These are phyloP conservation scores for Eupithecia tripunctaria DNA, from an alignment of 2,888 invertebrate species.

Conservation along the genomic window DNA sequence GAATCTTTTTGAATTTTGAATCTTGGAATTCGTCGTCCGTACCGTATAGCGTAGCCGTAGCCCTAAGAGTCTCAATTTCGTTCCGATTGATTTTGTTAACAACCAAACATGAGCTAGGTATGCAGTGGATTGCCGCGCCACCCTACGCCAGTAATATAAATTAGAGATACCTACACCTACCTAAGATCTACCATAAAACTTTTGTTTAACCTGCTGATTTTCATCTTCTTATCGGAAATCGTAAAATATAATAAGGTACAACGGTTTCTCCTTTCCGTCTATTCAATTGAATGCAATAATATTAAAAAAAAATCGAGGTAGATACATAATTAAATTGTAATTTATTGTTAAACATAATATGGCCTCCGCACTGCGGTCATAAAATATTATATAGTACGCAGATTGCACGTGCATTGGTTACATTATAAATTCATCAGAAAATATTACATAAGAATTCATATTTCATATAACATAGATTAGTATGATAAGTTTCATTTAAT, in stretches of 20 bases:
- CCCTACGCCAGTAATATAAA: neutral
- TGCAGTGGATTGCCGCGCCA: no score
- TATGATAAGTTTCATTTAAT: neutral
- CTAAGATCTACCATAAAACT: neutral
- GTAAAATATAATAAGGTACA: no score
- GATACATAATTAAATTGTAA: neutral
- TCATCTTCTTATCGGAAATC: neutral
- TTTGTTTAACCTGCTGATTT: neutral
- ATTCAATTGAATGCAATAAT: neutral
- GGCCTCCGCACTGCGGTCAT: neutral
- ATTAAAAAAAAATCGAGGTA: neutral
- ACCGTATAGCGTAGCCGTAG: no score
- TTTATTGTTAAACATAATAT: constrained; percentile 1
- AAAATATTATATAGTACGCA: neutral
- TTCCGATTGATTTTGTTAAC: neutral
- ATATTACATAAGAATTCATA: neutral
- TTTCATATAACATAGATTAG: neutral
- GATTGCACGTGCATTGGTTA: neutral
- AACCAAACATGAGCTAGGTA: neutral
- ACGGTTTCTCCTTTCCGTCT: neutral
- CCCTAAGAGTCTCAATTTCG: neutral
- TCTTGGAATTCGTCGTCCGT: neutral
- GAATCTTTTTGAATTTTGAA: no score
- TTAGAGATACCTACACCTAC: neutral
- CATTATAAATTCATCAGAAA: neutral